Conservation (phyloP, 2,888 invertebrate genomes). For the Apotomis turbidana region DNA sequence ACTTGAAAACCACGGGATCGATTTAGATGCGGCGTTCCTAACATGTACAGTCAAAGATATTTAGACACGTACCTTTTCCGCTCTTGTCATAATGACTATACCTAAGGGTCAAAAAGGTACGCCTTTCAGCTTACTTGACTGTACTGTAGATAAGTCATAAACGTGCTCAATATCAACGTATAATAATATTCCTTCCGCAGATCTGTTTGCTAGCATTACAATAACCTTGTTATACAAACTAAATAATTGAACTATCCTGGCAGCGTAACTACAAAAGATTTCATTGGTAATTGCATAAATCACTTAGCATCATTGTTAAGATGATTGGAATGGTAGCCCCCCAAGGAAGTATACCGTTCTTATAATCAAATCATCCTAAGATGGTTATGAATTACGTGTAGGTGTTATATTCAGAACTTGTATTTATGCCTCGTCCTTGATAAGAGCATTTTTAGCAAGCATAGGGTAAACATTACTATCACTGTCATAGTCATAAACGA, state of each 20-base stretch:
- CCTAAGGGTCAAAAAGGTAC: no score
- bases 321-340: background rate
- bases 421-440: background rate
- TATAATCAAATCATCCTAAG: background rate
- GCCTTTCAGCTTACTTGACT: no score
- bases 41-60: no score
- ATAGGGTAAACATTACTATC: no score
- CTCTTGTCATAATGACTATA: no score
- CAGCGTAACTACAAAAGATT: constrained; percentile 1
- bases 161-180: background rate
- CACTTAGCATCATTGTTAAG: background rate
- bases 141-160: background rate
- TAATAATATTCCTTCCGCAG: background rate
- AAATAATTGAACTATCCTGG: constrained; percentile 1
- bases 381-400: background rate
- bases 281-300: constrained; percentile 9
- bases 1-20: no score
- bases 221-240: background rate
- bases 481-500: no score
- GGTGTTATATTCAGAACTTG: background rate
- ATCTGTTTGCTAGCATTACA: background rate
- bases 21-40: no score
- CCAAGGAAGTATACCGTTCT: background rate
- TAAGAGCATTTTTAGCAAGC: no score
- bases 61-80: no score